Percentiles rank a stretch among this genome's conserved stretches.
These are phyloP conservation scores for Orestias chungarensis DNA, from an alignment of 2,797 vertebrate species.

Conservation along the genomic window DNA sequence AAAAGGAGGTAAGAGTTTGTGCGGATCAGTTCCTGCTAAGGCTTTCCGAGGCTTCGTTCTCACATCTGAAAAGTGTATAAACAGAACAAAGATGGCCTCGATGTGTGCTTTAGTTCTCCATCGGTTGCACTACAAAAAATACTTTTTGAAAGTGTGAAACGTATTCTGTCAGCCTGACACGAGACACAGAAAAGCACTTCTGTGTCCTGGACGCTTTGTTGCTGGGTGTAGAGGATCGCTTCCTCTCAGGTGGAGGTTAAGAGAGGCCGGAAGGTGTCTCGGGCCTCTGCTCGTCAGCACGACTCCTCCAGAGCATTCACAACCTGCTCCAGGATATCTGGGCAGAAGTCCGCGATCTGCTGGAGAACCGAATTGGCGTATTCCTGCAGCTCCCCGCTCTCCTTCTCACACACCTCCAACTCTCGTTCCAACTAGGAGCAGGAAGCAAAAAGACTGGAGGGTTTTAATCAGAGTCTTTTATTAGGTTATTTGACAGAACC, in stretches of 20 bases:
- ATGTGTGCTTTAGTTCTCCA: conserved; percentile 5
- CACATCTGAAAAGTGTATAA: conserved; percentile 28
- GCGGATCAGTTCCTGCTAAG: conserved; percentile 34
- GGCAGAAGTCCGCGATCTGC: conserved; percentile 95
- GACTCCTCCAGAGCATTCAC: conserved; percentile 95
- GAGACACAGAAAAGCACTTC: conserved; percentile 59
- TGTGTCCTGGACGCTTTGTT: conserved; percentile 24
- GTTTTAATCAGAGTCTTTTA: neutral
- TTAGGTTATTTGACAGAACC: too few species aligned
- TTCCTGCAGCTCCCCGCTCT: conserved; percentile 91
- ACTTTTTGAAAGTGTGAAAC: conserved; percentile 24
- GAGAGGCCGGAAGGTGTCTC: conserved; percentile 17
- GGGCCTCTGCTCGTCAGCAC: conserved; percentile 78
- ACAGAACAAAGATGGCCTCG: too few species aligned
- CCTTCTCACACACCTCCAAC: conserved; percentile 89
- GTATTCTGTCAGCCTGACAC: conserved; percentile 26
- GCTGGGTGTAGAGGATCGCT: conserved; percentile 25
- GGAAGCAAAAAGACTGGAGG: neutral
- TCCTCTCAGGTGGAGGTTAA: conserved; percentile 41
- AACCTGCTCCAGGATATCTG: conserved; percentile 96
- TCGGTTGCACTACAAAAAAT: conserved; percentile 1
- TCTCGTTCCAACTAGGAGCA: conserved; percentile 83
- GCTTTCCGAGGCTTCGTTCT: conserved; percentile 32
- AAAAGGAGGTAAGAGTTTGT: conserved; percentile 13
- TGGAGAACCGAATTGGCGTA: conserved; percentile 93